phyloP scores from a whole-genome alignment of 2,113 vertebrate genomes.

The Vulpes vulpes region DNA sequence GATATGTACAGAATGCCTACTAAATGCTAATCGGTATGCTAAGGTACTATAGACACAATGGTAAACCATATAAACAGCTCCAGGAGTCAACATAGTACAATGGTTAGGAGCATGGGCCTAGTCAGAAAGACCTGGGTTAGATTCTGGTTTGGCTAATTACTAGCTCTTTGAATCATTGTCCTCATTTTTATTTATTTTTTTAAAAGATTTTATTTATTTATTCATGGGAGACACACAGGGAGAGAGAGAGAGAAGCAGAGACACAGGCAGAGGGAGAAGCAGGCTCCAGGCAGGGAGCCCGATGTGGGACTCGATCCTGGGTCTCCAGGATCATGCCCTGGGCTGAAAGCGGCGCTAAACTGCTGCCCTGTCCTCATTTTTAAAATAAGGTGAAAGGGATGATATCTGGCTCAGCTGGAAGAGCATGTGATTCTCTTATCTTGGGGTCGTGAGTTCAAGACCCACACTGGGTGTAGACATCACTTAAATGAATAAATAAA shows the following conservation, averaged over 20 bases:
- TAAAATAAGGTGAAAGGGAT: background rate
- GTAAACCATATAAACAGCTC: background rate
- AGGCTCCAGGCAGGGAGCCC: too few species aligned
- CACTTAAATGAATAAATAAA: background rate
- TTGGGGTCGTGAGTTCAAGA: background rate
- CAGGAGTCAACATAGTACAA: background rate
- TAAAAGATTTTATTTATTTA: too few species aligned
- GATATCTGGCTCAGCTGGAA: background rate
- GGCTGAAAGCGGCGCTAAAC: too few species aligned
- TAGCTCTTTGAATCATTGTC: constrained; percentile 11
- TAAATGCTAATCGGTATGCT: background rate
- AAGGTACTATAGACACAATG: background rate
- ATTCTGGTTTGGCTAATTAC: background rate
- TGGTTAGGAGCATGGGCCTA: background rate
- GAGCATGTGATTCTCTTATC: background rate
- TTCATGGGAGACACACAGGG: too few species aligned
- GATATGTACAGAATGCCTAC: background rate
- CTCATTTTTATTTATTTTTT: background rate
- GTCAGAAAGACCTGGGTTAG: background rate
- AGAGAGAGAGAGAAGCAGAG: too few species aligned
- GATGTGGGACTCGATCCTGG: too few species aligned
- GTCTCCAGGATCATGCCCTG: too few species aligned
- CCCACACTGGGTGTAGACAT: background rate
- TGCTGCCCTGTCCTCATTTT: background rate
- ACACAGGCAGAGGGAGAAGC: too few species aligned